Percentiles rank a stretch among this genome's conserved stretches.
Evolutionary conservation across 2,113 vertebrate species (phyloP).

Genomic region (Tonatia bakeri): DNA sequence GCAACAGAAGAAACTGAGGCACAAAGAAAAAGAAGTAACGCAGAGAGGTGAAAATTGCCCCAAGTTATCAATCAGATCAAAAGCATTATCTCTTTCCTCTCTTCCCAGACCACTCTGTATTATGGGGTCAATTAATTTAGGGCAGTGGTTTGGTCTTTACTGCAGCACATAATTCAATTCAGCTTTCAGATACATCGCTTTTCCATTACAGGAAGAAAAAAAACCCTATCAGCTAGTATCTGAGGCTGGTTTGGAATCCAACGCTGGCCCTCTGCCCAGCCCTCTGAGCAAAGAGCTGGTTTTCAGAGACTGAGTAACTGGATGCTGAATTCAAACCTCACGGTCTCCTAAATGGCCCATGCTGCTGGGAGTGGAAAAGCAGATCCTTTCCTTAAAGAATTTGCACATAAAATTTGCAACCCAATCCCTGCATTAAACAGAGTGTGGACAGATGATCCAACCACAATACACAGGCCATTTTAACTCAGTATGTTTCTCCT

Average conservation of each 20-base stretch:
- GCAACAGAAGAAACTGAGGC: background rate
- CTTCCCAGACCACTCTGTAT: background rate
- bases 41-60: background rate
- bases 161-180: background rate
- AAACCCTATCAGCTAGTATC: slow-evolving; percentile 1
- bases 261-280: slow-evolving; percentile 43
- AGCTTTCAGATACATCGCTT: background rate
- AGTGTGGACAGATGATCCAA: slow-evolving; percentile 17
- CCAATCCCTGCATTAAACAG: slow-evolving; percentile 31
- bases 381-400: slow-evolving; percentile 64
- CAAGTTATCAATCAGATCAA: background rate
- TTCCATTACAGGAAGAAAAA: background rate
- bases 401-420: slow-evolving; percentile 63
- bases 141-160: background rate
- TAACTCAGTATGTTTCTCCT: slow-evolving; percentile 39
- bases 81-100: background rate
- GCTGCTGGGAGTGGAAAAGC: slow-evolving; percentile 65
- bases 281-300: slow-evolving; percentile 41
- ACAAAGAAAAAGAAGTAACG: background rate
- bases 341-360: slow-evolving; percentile 48
- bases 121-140: background rate
- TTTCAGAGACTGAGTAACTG: slow-evolving; percentile 34
- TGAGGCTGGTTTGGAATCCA: slow-evolving; percentile 48
- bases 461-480: background rate
- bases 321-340: slow-evolving; percentile 55